These are phyloP conservation scores for Epinephelus cyanopodus DNA, from an alignment of 2,113 vertebrate species.

Conservation along the genomic window DNA sequence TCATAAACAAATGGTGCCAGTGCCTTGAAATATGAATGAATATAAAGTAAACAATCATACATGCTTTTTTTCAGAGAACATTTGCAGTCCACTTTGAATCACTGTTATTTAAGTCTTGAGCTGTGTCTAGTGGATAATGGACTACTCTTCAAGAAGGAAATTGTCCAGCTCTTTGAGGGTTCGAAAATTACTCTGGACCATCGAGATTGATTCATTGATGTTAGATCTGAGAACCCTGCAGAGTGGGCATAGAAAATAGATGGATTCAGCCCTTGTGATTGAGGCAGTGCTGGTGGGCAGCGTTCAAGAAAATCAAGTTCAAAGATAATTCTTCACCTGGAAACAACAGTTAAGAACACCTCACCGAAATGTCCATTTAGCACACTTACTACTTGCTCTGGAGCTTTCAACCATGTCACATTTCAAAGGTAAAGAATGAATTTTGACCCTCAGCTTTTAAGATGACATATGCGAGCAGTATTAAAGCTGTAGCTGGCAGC, in stretches of 20 bases:
- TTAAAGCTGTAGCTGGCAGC: too few relatives aligned
- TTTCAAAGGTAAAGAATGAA: not conserved
- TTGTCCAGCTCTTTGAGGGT: not conserved
- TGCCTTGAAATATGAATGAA: not conserved
- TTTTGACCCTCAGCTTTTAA: not conserved
- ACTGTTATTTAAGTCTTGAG: not conserved
- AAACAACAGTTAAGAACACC: not conserved
- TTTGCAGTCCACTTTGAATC: not conserved
- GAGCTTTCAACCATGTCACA: not conserved
- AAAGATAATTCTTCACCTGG: not conserved
- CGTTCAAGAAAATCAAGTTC: not conserved
- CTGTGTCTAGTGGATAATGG: constrained; percentile 2
- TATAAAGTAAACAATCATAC: not conserved
- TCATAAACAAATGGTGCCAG: constrained; percentile 2
- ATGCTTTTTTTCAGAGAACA: not conserved
- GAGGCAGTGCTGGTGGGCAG: not conserved
- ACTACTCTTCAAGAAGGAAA: not conserved
- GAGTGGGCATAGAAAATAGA: not conserved
- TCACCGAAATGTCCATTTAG: not conserved
- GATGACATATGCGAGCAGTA: not conserved
- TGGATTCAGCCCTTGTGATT: not conserved
- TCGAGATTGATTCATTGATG: not conserved
- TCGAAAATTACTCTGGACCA: not conserved
- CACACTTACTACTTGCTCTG: not conserved
- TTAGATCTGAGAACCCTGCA: not conserved